phyloP scores from a whole-genome alignment of 2,888 invertebrate genomes.

The Phyllotreta striolata region DNA sequence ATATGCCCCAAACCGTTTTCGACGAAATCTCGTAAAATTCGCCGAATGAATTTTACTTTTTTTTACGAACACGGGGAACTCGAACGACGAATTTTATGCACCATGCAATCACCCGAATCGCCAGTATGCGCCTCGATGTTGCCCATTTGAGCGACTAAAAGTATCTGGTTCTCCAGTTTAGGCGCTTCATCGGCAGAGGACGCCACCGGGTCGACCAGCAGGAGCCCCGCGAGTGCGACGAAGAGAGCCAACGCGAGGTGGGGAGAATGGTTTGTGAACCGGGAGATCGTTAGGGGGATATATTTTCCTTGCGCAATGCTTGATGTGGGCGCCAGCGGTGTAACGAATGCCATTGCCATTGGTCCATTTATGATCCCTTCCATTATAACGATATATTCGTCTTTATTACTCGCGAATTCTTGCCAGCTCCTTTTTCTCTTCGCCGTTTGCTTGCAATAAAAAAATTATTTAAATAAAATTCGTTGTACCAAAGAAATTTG shows the following conservation, averaged over 20 bases:
- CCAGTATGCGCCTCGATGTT: conserved; percentile 62
- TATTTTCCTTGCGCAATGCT: conserved; percentile 60
- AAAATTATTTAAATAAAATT: conserved; percentile 10
- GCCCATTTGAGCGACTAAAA: conserved; percentile 65
- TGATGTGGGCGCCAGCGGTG: conserved; percentile 61
- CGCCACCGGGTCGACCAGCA: conserved; percentile 55
- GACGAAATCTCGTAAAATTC: conserved; percentile 3
- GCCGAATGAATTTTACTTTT: conserved; percentile 1
- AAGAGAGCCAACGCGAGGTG: conserved; percentile 48
- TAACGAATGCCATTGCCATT: conserved; percentile 70
- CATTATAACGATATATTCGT: conserved; percentile 51
- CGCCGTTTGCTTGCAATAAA: neutral
- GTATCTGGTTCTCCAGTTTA: conserved; percentile 62
- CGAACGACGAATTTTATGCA: conserved; percentile 57
- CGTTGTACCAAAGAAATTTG: neutral
- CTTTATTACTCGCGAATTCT: conserved; percentile 45
- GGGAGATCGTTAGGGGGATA: conserved; percentile 57
- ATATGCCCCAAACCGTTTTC: neutral
- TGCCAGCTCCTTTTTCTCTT: conserved; percentile 19
- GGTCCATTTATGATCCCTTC: conserved; percentile 64
- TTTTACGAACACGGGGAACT: conserved; percentile 37
- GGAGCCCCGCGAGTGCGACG: conserved; percentile 47
- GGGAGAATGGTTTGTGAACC: conserved; percentile 53
- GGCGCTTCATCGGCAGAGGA: conserved; percentile 62
- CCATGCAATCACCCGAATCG: conserved; percentile 57